phyloP scores from a whole-genome alignment of 2,888 invertebrate species.

The Entomobrya proxima region DNA sequence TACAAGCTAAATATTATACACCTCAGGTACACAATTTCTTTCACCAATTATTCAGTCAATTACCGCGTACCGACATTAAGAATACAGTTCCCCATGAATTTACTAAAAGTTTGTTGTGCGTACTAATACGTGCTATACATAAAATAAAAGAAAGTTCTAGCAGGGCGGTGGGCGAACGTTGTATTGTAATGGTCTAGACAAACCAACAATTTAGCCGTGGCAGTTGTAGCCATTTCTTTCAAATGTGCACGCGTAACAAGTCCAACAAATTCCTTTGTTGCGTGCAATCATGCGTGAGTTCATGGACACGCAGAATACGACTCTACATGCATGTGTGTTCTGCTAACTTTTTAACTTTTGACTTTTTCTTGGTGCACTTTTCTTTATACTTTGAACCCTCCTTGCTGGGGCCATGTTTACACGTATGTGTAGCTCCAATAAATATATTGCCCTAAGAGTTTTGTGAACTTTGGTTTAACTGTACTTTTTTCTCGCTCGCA shows the following conservation, averaged over 20 bases:
- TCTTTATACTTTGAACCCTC: background rate
- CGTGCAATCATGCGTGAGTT: constrained; percentile 15
- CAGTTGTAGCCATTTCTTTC: background rate
- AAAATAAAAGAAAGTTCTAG: too few species aligned
- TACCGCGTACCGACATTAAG: too few species aligned
- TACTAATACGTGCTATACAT: too few species aligned
- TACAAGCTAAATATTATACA: too few species aligned
- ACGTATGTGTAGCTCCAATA: background rate
- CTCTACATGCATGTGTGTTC: background rate
- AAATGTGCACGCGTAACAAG: constrained; percentile 12
- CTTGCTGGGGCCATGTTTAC: background rate
- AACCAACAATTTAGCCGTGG: background rate
- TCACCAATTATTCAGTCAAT: too few species aligned
- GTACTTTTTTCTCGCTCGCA: background rate
- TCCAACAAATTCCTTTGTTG: constrained; percentile 39
- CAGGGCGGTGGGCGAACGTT: too few species aligned
- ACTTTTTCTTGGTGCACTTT: background rate
- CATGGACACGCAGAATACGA: background rate
- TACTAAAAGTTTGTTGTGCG: too few species aligned
- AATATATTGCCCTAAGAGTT: background rate
- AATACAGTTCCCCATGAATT: too few species aligned
- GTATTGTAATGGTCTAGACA: background rate
- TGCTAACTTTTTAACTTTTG: constrained; percentile 19
- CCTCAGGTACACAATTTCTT: too few species aligned
- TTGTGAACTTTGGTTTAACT: constrained; percentile 23